Base-by-base conservation (phyloP, 1,140 invertebrate species). In the Halesus radiatus region DNA sequence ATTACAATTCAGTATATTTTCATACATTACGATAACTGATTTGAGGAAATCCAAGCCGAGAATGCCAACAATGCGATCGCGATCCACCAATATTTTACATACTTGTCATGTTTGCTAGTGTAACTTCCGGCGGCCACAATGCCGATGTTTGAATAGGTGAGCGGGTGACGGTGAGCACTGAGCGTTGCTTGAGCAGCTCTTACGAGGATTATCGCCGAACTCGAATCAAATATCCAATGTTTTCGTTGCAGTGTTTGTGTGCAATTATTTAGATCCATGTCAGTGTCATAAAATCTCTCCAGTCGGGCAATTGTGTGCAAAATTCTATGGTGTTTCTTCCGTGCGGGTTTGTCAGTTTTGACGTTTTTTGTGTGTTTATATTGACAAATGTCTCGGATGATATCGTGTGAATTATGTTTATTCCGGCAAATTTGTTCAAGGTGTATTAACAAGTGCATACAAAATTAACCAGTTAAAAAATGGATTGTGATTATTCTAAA, bases 71-170 rank as follows among this genome's bases (percentile, higher is more conserved):
- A 93, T 93, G 93, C 91, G 92, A 91, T 91, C 90, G 91, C 91
- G 90, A 94, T 94, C 91, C 92, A 93, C 90, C 91, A 93, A 94
- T 94, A 93, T 91, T 93, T 94, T 92, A 93, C 93, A 94, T 94
- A 94, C 91, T 94, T 94, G 92, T 92, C 92, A 90, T 92, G 92
- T 92, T 92, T 92, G 91, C 89, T 88, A 90, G 78, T 79, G 78
- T 68, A 79, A 79, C 78, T 79, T 79, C 78, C 78, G 78, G 78
- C 88, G 88, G 87, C 86, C 87, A 85, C 86, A 87, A 88, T 91
- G 86, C 87, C 86, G 87, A 88, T 90, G 88, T 89, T 89, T 89
- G 88, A 88, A 89, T 88, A 88, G 88, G 88, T 87, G 88, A 88
- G 87, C 87, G 87, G 87, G 86, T 45, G 37, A 45, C 37, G 37